Base-by-base conservation (phyloP, 2,888 invertebrate genomes). In the Alsophila aescularia region DNA sequence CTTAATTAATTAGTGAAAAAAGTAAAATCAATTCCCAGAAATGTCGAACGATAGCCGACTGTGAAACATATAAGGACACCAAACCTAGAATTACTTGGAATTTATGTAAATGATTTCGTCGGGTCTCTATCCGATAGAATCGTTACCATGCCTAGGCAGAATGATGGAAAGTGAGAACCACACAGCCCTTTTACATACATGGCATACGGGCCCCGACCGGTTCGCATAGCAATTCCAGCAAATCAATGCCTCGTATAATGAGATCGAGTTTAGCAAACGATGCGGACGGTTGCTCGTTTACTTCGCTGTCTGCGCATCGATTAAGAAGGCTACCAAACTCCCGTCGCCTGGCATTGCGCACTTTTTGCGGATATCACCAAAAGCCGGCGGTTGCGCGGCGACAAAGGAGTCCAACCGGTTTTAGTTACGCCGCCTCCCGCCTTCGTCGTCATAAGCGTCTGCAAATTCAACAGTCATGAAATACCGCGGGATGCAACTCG, bases 341-440 rank as follows among this genome's bases (percentile, higher is more conserved):
- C 73, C 75, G 76, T 65, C 75, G 83, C 79, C 87, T 85, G 79
- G 83, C 85, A 76, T 77, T 79, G 82, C 81, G 78, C 77, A 83
- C 81, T 90, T 90, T 90, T 90, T 90, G 90, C 83, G 82, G 79
- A 87, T 90, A 89, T 87, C 88, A 85, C 90, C 88, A 84, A 90
- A 88, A 87, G 82, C 76, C 79, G 83, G 82, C 79, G 79, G 79
- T 76, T 80, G 82, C 73, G 71, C 77, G 72, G 79, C 83, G 81
- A 83, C 85, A 83, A 87, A 88, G 86, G 87, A 83, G 86, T 83
- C 68, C 83, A 80, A 90, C 90, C 90, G 90, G 90, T 90, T 90
- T 87, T 67, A 72, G 82, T 85, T 78, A 79, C 85, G 77, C 77
- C 83, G 79, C 82, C 79, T 79, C 77, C 79, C 79, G 64, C 69